Percentiles rank a stretch among this genome's conserved stretches.
Conservation (phyloP, 2,797 vertebrate species). For the Danio albolineatus region DNA sequence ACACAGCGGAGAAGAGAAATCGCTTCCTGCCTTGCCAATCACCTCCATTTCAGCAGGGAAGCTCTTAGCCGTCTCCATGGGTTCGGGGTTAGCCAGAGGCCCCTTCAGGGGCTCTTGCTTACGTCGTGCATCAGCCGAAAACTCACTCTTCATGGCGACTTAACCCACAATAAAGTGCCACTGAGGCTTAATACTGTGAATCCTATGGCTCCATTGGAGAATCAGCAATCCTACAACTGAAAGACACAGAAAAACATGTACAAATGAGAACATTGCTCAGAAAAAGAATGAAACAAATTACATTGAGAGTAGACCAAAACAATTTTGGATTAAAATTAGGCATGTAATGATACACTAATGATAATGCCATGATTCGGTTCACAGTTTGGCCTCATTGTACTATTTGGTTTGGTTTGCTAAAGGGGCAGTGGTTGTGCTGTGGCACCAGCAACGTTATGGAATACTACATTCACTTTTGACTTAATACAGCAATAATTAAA, state of each 20-base stretch:
- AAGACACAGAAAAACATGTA: conserved; percentile 6
- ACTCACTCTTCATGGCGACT: conserved; percentile 98
- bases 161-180: conserved; percentile 78
- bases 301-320: conserved; percentile 28
- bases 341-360: too few relatives aligned
- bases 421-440: too few relatives aligned
- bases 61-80: conserved; percentile 89
- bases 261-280: neutral
- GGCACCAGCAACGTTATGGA: too few relatives aligned
- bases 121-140: conserved; percentile 86
- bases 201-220: conserved; percentile 82
- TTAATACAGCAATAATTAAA: too few relatives aligned
- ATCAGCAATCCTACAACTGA: conserved; percentile 73
- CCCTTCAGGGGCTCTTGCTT: conserved; percentile 96
- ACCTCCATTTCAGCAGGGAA: conserved; percentile 92
- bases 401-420: too few relatives aligned
- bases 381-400: too few relatives aligned
- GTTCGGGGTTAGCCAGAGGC: conserved; percentile 91
- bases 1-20: conserved; percentile 89
- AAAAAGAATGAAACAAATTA: neutral
- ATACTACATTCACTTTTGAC: too few relatives aligned
- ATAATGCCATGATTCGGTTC: too few relatives aligned
- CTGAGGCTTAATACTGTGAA: conserved; percentile 68
- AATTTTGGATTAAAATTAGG: neutral
- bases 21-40: conserved; percentile 93